A percentile compares a stretch with the other conserved stretches of the same genome.
phyloP scores from a whole-genome alignment of 2,113 vertebrate genomes.

The Mugil cephalus region DNA sequence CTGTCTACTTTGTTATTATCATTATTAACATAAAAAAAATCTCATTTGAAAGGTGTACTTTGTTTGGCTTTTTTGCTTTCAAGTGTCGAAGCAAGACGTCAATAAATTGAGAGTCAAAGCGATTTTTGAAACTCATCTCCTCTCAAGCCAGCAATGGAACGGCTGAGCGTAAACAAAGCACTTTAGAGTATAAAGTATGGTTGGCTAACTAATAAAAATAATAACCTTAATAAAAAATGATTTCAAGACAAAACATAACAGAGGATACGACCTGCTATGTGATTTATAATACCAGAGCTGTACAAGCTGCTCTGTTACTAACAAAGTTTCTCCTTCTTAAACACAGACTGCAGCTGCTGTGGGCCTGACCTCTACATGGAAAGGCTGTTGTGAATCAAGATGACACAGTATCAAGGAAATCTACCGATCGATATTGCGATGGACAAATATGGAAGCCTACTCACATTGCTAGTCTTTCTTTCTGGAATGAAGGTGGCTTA shows the following conservation, averaged over 20 bases:
- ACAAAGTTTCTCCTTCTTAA: not conserved
- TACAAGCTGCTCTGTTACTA: conserved; percentile 8
- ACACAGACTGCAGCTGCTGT: not conserved
- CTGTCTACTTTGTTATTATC: not conserved
- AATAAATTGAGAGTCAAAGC: conserved; percentile 13
- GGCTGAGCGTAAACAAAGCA: conserved; percentile 31
- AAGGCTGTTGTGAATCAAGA: not conserved
- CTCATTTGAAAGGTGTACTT: conserved; percentile 15
- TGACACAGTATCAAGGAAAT: not conserved
- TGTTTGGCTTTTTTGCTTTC: conserved; percentile 17
- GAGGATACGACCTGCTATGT: conserved; percentile 12
- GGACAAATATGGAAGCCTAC: too few species aligned
- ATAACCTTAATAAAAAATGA: conserved; percentile 34
- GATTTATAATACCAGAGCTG: conserved; percentile 14
- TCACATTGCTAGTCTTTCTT: too few species aligned
- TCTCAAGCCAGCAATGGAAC: conserved; percentile 4
- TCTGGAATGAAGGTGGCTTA: too few species aligned
- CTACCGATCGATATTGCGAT: too few species aligned
- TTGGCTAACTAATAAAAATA: conserved; percentile 22
- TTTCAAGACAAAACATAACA: conserved; percentile 3
- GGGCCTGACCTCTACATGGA: conserved; percentile 4
- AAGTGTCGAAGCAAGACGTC: not conserved
- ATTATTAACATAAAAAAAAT: conserved; percentile 17
- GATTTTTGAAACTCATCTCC: conserved; percentile 13
- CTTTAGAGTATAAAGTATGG: conserved; percentile 10